Evolutionary conservation across 1,140 invertebrate genomes (phyloP).

Genomic region (Drosophila simulans): DNA sequence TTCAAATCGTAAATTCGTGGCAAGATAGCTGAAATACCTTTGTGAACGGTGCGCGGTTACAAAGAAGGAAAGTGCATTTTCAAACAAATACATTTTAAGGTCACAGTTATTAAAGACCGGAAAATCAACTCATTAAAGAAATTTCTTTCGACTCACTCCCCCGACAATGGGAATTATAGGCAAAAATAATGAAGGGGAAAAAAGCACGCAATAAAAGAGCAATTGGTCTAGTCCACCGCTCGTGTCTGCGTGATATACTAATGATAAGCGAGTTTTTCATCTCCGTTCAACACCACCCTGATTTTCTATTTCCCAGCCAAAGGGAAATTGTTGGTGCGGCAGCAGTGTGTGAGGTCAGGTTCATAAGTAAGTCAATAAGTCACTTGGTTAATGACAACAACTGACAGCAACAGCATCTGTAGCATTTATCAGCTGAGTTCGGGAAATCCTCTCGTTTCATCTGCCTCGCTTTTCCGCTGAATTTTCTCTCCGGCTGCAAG

Average conservation of each 20-base stretch:
- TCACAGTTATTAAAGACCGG: background rate
- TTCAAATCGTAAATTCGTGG: too few relatives aligned
- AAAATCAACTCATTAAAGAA: too few relatives aligned
- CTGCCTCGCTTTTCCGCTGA: slow-evolving; percentile 26
- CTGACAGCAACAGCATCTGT: slow-evolving; percentile 18
- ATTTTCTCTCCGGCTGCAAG: slow-evolving; percentile 1
- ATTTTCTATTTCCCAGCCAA: slow-evolving; percentile 3
- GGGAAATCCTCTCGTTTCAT: slow-evolving; percentile 38
- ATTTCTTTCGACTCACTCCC: too few relatives aligned
- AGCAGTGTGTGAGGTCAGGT: slow-evolving; percentile 73
- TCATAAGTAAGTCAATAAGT: slow-evolving; percentile 81
- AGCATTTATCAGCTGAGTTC: slow-evolving; percentile 18
- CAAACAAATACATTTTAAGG: too few relatives aligned
- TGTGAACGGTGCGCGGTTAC: too few relatives aligned
- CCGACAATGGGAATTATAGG: too few relatives aligned
- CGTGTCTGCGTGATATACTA: slow-evolving; percentile 57
- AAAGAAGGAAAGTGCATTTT: background rate
- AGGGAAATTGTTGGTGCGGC: slow-evolving; percentile 22
- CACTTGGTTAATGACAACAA: slow-evolving; percentile 75
- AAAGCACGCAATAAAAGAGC: slow-evolving; percentile 50
- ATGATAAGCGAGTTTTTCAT: slow-evolving; percentile 5
- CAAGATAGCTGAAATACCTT: too few relatives aligned
- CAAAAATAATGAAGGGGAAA: background rate
- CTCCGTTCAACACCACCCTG: too few relatives aligned
- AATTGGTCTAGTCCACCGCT: slow-evolving; percentile 46